These are phyloP conservation scores for Hydropsyche tenuis DNA, from an alignment of 1,140 invertebrate species.

Conservation along the genomic window DNA sequence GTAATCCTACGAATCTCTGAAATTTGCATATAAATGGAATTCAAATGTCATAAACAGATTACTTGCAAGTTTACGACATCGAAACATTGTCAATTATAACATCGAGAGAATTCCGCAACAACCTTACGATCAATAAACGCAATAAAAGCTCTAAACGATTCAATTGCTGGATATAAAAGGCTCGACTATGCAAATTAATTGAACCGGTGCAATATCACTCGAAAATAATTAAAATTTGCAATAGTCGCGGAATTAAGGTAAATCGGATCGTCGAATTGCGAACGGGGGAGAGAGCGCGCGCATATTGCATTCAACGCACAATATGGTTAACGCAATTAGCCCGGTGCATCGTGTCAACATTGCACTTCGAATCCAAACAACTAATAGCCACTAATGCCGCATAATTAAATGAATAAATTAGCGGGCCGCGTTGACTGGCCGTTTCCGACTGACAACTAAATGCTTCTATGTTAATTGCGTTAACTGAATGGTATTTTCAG, in stretches of 20 bases:
- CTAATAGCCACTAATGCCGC: slow-evolving; percentile 45
- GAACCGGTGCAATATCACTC: too few relatives aligned
- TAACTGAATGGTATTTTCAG: neutral
- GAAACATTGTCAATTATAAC: slow-evolving; percentile 22
- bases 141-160: neutral
- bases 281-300: too few relatives aligned
- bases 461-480: slow-evolving; percentile 6
- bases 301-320: neutral
- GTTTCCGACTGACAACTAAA: slow-evolving; percentile 9
- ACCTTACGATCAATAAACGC: too few relatives aligned
- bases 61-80: slow-evolving; percentile 4
- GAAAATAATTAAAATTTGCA: too few relatives aligned
- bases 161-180: too few relatives aligned
- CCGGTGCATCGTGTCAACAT: slow-evolving; percentile 46
- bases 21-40: slow-evolving; percentile 38
- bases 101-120: too few relatives aligned
- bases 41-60: slow-evolving; percentile 31
- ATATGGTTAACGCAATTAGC: slow-evolving; percentile 42
- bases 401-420: slow-evolving; percentile 50
- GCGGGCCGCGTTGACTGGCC: slow-evolving; percentile 25
- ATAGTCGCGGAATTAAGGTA: too few relatives aligned
- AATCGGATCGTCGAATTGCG: too few relatives aligned
- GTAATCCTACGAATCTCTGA: slow-evolving; percentile 23
- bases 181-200: too few relatives aligned
- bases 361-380: slow-evolving; percentile 46